Base-by-base conservation (phyloP, 2,797 vertebrate species). In the Coregonus suidteri region DNA sequence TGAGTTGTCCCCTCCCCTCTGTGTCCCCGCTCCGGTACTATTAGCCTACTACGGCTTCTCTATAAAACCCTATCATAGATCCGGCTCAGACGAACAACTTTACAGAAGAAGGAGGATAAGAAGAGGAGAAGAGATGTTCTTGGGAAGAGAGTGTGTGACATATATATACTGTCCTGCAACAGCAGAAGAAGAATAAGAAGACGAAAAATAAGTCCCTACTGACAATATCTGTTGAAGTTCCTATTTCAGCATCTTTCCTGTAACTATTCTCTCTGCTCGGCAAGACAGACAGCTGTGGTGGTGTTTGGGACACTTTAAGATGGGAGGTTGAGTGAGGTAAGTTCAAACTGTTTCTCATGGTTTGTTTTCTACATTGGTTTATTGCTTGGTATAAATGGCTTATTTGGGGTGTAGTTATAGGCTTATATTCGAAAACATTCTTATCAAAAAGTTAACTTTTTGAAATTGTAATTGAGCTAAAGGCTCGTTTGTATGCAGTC, bases 41-140 rank as follows among this genome's bases (percentile, higher is more conserved):
- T 91, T 94, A 47, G 41, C 41, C 41, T 47, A 95, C 93, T 94
- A 94, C 91, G 85, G 91, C 89, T 91, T 93, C 93, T 92, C 93
- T 95, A 95, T 95, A 95, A 94, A 95, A 94, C 93, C 93, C 90
- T 90, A 90, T 84, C 87, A 90, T 89, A 90, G 91, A 93, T 91
- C 89, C 87, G 88, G 91, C 85, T 91, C 85, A 91, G 77, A 90
- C 76, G 85, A 89, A 88, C 77, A 87, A 89, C 90, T 91, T 90
- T 91, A 83, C 87, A 88, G 91, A 82, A 88, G 90, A 88, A 84
- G 81, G 78, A 82, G 78, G 41, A 65, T 68, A 13, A 35, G 59
- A 52, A n/a, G 64, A 6, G n/a, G 16, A 35, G 75, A 75, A 73
- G 25, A 67, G 25, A 7, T 13, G 74, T 75, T 83, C n/a, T 6